These are phyloP conservation scores for Seira musarum DNA, from an alignment of 2,888 invertebrate species.

Conservation along the genomic window DNA sequence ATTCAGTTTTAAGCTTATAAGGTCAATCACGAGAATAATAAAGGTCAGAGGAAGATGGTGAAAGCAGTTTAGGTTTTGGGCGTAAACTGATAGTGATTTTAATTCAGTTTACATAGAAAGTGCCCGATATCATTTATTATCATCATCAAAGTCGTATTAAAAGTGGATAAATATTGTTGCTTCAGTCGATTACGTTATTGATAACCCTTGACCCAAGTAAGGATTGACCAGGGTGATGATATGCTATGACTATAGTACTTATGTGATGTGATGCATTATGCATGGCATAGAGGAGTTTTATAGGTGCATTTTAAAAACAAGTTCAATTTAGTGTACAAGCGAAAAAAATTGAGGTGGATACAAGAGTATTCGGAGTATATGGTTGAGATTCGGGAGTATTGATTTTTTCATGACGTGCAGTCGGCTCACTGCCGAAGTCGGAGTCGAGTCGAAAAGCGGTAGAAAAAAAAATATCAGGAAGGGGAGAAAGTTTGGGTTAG, in stretches of 20 bases:
- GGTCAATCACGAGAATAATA: too few species aligned
- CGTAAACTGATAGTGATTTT: conserved; percentile 4
- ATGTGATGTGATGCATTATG: too few species aligned
- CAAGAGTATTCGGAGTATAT: conserved; percentile 33
- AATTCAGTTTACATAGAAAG: not conserved
- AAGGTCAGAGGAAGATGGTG: conserved; percentile 15
- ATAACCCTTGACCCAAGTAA: conserved; percentile 41
- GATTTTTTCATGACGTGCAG: conserved; percentile 58
- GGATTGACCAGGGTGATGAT: conserved; percentile 12
- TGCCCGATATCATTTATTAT: not conserved
- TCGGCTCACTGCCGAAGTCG: conserved; percentile 52
- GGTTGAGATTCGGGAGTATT: conserved; percentile 57
- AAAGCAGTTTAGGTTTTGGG: not conserved
- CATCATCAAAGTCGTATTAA: too few species aligned
- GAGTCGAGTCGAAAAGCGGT: conserved; percentile 42
- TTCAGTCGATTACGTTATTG: too few species aligned
- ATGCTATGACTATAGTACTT: too few species aligned
- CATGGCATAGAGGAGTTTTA: too few species aligned
- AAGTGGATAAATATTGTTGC: too few species aligned
- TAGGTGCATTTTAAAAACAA: too few species aligned
- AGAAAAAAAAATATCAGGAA: too few species aligned
- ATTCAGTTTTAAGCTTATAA: conserved; percentile 17
- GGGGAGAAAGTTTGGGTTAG: too few species aligned
- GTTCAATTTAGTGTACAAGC: conserved; percentile 26
- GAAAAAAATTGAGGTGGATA: conserved; percentile 48